phyloP scores from a whole-genome alignment of 1,140 invertebrate species.

The Pogonomyrmex barbatus region DNA sequence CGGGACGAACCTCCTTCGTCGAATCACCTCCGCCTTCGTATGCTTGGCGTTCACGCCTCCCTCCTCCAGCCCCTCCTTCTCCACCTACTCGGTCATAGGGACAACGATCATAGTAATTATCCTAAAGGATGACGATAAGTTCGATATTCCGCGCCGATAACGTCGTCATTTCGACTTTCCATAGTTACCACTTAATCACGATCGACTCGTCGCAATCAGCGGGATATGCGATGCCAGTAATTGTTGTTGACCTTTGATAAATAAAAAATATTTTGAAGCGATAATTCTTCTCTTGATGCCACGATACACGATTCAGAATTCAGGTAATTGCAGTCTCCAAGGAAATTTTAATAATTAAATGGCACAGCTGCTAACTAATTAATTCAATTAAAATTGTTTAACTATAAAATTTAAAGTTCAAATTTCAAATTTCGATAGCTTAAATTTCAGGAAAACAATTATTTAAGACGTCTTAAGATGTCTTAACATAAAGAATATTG shows the following conservation, averaged over 20 bases:
- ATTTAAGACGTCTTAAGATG: not conserved
- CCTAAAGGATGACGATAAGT: conserved; percentile 76
- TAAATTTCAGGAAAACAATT: not conserved
- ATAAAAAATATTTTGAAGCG: not conserved
- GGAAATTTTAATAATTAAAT: conserved; percentile 15
- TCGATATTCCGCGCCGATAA: conserved; percentile 65
- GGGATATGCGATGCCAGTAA: not conserved
- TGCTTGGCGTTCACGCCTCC: conserved; percentile 61
- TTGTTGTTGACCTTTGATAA: conserved; percentile 33
- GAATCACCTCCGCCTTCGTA: conserved; percentile 67
- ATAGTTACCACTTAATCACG: conserved; percentile 71
- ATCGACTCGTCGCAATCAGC: conserved; percentile 16
- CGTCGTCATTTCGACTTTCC: conserved; percentile 66
- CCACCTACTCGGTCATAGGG: conserved; percentile 39
- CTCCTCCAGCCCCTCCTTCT: not conserved
- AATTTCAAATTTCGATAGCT: not conserved
- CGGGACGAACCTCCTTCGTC: conserved; percentile 70
- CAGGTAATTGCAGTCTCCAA: not conserved
- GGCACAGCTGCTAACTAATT: not conserved
- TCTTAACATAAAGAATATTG: not conserved
- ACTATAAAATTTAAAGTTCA: not conserved
- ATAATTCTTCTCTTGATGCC: not conserved
- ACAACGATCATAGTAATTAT: conserved; percentile 77
- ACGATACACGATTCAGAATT: conserved; percentile 3
- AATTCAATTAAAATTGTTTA: not conserved